Percentiles rank a stretch among this genome's conserved stretches.
Evolutionary conservation across 53 echinoderm and acorn worm species (phyloP).

Genomic region (Echinometra lucunter): DNA sequence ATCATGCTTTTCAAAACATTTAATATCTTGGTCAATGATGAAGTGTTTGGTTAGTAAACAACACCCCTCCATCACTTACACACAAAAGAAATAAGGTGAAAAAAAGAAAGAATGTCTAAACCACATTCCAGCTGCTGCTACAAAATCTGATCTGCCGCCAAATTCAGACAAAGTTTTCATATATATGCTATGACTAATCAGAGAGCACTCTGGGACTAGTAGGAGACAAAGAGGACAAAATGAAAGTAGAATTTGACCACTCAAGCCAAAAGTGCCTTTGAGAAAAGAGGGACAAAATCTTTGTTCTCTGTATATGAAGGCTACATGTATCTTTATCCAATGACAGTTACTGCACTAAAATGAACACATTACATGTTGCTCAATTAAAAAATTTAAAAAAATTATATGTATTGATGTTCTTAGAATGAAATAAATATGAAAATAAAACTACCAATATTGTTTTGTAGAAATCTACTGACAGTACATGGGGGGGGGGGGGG

Average conservation of each 20-base stretch:
- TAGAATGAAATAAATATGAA: background rate
- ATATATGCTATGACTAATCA: constrained; percentile 16
- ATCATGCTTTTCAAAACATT: background rate
- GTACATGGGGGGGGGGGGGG: too few relatives aligned
- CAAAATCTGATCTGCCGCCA: constrained; percentile 47
- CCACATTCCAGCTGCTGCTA: constrained; percentile 61
- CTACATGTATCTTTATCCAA: too few relatives aligned
- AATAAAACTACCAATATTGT: too few relatives aligned
- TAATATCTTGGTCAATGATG: background rate
- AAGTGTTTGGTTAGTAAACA: constrained; percentile 32
- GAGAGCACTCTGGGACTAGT: background rate
- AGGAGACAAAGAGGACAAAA: constrained; percentile 52
- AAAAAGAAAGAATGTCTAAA: constrained; percentile 27
- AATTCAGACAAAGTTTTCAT: constrained; percentile 7
- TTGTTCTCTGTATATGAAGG: too few relatives aligned
- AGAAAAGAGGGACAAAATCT: background rate
- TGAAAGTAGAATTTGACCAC: constrained; percentile 43
- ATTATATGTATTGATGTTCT: background rate
- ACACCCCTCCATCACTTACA: background rate
- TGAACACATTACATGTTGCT: background rate
- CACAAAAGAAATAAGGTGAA: constrained; percentile 12
- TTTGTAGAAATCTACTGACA: too few relatives aligned
- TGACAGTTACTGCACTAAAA: background rate
- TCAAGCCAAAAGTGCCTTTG: background rate
- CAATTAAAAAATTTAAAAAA: too few relatives aligned